phyloP scores from a whole-genome alignment of 2,797 vertebrate species.

The Amphiprion clarkii region DNA sequence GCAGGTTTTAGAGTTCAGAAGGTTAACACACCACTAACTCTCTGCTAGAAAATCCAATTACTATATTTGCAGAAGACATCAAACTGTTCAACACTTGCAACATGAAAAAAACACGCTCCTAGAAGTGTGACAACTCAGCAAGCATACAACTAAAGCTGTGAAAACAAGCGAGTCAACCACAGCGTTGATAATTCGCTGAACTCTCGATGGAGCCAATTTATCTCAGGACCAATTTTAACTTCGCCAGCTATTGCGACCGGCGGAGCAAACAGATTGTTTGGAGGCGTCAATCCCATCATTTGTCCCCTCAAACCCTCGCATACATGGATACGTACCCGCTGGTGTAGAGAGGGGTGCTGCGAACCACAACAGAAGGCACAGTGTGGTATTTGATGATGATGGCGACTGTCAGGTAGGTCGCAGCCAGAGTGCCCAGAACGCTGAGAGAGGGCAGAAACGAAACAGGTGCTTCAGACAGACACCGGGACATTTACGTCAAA shows the following conservation, averaged over 20 bases:
- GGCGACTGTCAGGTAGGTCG: conserved; percentile 91
- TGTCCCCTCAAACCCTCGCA: not conserved
- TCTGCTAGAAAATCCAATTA: too few relatives aligned
- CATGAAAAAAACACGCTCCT: too few relatives aligned
- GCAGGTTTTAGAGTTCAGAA: too few relatives aligned
- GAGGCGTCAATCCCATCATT: conserved; percentile 1
- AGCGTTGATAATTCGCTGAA: not conserved
- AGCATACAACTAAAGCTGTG: not conserved
- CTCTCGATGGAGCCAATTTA: not conserved
- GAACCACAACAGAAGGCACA: conserved; percentile 61
- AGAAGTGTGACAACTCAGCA: too few relatives aligned
- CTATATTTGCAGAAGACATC: too few relatives aligned
- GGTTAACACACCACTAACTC: too few relatives aligned
- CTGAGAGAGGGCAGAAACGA: conserved; percentile 74
- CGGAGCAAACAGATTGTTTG: conserved; percentile 10
- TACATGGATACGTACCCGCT: conserved; percentile 79
- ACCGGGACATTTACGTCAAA: not conserved
- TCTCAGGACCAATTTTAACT: not conserved
- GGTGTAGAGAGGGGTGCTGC: conserved; percentile 54
- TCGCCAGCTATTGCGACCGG: not conserved
- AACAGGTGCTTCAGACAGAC: conserved; percentile 1
- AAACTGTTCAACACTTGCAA: too few relatives aligned
- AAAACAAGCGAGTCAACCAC: not conserved
- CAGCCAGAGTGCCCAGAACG: conserved; percentile 92
- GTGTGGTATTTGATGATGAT: conserved; percentile 90